These are phyloP conservation scores for Drosophila virilis DNA, from an alignment of 1,140 invertebrate species.

Conservation along the genomic window DNA sequence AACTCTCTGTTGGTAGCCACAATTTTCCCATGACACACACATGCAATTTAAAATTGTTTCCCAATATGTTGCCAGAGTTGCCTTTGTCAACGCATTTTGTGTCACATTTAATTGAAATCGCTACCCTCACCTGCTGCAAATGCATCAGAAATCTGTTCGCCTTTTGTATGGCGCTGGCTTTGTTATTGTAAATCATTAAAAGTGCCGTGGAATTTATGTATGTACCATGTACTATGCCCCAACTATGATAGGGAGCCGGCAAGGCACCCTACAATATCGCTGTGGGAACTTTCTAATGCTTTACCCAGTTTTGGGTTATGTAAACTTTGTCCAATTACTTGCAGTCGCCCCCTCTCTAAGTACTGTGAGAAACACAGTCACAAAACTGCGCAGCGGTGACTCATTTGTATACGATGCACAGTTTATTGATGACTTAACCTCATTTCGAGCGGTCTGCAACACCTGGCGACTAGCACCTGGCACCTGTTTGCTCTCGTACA, in stretches of 20 bases:
- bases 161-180: conserved; percentile 56
- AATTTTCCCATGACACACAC: conserved; percentile 70
- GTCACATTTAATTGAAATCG: conserved; percentile 79
- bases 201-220: conserved; percentile 50
- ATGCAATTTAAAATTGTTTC: conserved; percentile 79
- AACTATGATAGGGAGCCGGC: conserved; percentile 12
- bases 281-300: conserved; percentile 78
- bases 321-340: conserved; percentile 63
- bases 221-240: conserved; percentile 5
- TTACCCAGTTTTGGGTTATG: conserved; percentile 64
- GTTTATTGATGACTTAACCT: conserved; percentile 80
- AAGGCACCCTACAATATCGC: conserved; percentile 3
- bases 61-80: conserved; percentile 44
- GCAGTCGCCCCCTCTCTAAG: conserved; percentile 50
- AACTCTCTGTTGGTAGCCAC: conserved; percentile 19
- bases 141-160: conserved; percentile 64
- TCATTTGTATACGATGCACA: conserved; percentile 69
- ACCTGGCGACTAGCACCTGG: conserved; percentile 44
- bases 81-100: conserved; percentile 73
- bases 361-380: conserved; percentile 68
- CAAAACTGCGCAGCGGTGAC: conserved; percentile 66
- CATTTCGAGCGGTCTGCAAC: conserved; percentile 55
- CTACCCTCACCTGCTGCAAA: conserved; percentile 71
- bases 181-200: conserved; percentile 82
- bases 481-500: conserved; percentile 53